phyloP scores from a whole-genome alignment of 1,140 invertebrate genomes.

The Hermetia illucens region DNA sequence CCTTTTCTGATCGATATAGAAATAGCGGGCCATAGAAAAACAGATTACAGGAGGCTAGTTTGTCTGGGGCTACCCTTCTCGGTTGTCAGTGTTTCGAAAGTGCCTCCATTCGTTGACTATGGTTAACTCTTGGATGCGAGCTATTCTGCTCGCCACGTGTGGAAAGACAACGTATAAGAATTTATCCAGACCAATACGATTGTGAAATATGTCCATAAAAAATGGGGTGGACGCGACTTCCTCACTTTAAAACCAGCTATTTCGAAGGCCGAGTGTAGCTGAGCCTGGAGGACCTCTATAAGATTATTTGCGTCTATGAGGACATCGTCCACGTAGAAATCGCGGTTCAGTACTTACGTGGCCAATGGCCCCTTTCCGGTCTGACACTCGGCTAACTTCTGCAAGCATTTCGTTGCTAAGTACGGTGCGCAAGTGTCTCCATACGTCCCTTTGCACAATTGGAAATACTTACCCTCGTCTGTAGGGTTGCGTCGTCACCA shows the following conservation, averaged over 20 bases:
- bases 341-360: background rate
- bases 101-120: conserved; percentile 13
- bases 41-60: no score
- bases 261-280: no score
- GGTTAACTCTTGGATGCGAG: conserved; percentile 10
- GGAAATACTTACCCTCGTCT: no score
- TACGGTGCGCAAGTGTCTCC: conserved; percentile 4
- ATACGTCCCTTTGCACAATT: conserved; percentile 7
- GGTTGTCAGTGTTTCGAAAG: conserved; percentile 15
- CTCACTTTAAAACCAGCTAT: background rate
- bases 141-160: conserved; percentile 9
- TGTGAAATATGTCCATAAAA: conserved; percentile 13
- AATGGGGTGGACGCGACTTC: background rate
- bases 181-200: conserved; percentile 12
- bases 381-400: conserved; percentile 1
- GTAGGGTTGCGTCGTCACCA: background rate
- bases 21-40: no score
- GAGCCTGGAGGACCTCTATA: background rate
- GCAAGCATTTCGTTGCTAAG: conserved; percentile 3
- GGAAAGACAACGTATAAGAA: conserved; percentile 3
- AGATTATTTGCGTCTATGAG: background rate
- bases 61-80: no score
- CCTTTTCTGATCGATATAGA: no score
- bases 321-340: background rate
- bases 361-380: background rate